Percentiles rank a stretch among this genome's conserved stretches.
Evolutionary conservation across 2,113 vertebrate genomes (phyloP).

Genomic region (Sinocyclocheilus rhinocerous): DNA sequence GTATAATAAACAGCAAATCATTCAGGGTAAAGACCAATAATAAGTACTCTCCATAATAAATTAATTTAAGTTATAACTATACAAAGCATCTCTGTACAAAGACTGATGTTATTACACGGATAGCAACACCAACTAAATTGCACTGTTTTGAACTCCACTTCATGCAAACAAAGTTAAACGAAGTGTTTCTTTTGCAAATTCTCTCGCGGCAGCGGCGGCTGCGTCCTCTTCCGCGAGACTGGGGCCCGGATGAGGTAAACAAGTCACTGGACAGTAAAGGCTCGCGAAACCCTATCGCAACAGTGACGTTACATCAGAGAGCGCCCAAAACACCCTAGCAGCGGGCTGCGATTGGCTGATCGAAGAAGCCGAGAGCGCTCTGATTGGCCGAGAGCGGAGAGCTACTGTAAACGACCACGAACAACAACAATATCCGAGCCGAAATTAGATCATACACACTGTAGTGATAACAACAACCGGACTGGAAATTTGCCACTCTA

Average conservation of each 20-base stretch:
- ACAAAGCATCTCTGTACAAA: no score
- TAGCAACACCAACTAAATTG: background rate
- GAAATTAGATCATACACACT: constrained; percentile 57
- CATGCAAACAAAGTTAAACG: background rate
- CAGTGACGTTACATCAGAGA: constrained; percentile 57
- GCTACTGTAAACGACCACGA: constrained; percentile 38
- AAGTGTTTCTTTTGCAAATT: constrained; percentile 1
- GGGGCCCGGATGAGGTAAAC: constrained; percentile 43
- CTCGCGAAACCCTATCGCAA: constrained; percentile 51
- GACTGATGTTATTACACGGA: no score
- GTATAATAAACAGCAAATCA: background rate
- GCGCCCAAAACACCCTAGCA: constrained; percentile 54
- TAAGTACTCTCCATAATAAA: background rate
- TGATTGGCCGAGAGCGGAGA: constrained; percentile 52
- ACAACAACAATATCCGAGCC: constrained; percentile 59
- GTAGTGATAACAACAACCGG: constrained; percentile 10
- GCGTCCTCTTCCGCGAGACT: background rate
- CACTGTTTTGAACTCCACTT: background rate
- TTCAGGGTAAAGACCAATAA: background rate
- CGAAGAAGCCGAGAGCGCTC: background rate
- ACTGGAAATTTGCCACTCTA: background rate
- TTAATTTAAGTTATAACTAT: background rate
- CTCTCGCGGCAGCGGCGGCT: background rate
- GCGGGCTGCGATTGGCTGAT: constrained; percentile 51
- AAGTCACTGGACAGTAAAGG: constrained; percentile 39